Evolutionary conservation across 2,888 invertebrate genomes (phyloP).

Genomic region (Macrosoma leucophasiata): DNA sequence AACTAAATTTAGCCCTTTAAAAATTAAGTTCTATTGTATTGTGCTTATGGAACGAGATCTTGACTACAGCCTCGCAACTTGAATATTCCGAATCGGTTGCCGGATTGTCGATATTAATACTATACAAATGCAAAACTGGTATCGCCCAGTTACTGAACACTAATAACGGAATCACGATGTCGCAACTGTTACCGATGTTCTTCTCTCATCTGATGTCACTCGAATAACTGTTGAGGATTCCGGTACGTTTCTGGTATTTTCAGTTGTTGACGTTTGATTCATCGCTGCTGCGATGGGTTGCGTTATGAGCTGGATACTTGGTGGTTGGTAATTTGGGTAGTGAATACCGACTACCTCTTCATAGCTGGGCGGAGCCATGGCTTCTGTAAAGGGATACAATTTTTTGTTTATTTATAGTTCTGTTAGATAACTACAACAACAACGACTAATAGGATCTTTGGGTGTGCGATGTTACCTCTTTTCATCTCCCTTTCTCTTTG

Average conservation of each 20-base stretch:
- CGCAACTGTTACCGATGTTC: slow-evolving; percentile 35
- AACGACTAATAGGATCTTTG: too few species aligned
- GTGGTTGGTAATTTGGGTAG: slow-evolving; percentile 47
- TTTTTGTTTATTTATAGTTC: too few species aligned
- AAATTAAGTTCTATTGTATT: too few species aligned
- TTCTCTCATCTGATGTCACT: slow-evolving; percentile 35
- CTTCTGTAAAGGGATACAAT: slow-evolving; percentile 57
- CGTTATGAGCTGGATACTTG: slow-evolving; percentile 51
- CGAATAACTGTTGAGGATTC: slow-evolving; percentile 33
- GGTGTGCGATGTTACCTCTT: too few species aligned
- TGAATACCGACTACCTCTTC: slow-evolving; percentile 66
- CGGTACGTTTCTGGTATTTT: slow-evolving; percentile 11
- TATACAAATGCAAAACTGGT: too few species aligned
- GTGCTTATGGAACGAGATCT: too few species aligned
- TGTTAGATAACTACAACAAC: too few species aligned
- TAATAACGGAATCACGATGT: slow-evolving; percentile 31
- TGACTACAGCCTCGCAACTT: too few species aligned
- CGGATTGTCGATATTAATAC: neutral
- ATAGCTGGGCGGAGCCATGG: slow-evolving; percentile 66
- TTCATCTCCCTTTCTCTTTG: too few species aligned
- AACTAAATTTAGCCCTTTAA: too few species aligned
- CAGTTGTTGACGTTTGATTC: slow-evolving; percentile 31
- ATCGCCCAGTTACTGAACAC: slow-evolving; percentile 33
- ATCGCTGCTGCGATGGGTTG: slow-evolving; percentile 55
- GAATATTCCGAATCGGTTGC: too few species aligned